A percentile compares a stretch with the other conserved stretches of the same genome.
Conservation (phyloP, 2,888 invertebrate genomes). For the Creontiades dilutus region DNA sequence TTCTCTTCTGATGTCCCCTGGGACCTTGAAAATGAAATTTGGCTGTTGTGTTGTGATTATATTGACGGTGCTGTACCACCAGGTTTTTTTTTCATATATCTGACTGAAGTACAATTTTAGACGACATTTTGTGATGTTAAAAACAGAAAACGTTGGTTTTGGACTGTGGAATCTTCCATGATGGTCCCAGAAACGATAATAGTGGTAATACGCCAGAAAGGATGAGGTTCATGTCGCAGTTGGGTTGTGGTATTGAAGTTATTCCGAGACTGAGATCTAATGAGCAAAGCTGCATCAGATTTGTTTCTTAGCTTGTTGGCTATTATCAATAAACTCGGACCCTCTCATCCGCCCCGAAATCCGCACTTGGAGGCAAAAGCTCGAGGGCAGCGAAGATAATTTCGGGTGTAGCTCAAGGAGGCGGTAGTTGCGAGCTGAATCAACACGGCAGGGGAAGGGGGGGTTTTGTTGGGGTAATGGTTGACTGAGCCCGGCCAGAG, state of each 20-base stretch:
- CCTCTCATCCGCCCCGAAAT: neutral
- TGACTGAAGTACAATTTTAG: too few relatives aligned
- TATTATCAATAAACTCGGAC: conserved; percentile 4
- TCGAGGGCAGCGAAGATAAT: neutral
- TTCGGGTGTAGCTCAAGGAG: neutral
- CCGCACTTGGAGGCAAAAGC: conserved; percentile 3
- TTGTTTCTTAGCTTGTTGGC: neutral
- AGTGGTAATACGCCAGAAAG: too few relatives aligned
- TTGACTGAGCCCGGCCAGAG: conserved; percentile 42
- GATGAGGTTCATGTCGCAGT: neutral
- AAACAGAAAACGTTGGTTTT: too few relatives aligned
- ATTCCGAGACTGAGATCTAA: neutral
- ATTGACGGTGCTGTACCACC: too few relatives aligned
- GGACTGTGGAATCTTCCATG: too few relatives aligned
- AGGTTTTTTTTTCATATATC: too few relatives aligned
- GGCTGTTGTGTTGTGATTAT: too few relatives aligned
- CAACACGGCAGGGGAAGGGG: conserved; percentile 24
- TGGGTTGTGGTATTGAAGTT: neutral
- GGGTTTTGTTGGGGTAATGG: conserved; percentile 53
- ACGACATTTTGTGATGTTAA: too few relatives aligned
- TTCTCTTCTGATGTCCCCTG: too few relatives aligned
- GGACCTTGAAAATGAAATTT: too few relatives aligned
- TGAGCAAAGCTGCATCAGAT: neutral
- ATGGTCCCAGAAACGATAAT: too few relatives aligned
- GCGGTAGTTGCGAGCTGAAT: conserved; percentile 21